Evolutionary conservation across 64 coral and sea anemone species (phyloP).

Genomic region (Stichodactyla mertensii): DNA sequence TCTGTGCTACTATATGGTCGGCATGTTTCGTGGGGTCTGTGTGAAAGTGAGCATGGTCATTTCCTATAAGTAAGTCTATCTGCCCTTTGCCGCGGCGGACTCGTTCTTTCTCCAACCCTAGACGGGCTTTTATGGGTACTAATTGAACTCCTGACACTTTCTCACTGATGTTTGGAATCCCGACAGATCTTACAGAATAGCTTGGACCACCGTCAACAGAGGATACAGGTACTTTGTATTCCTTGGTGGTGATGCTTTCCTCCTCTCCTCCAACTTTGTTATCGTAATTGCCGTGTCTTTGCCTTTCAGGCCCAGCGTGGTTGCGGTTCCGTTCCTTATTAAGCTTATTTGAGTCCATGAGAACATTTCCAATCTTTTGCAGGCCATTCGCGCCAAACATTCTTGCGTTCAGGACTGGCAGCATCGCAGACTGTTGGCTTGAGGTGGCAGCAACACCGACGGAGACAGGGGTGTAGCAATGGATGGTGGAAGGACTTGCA

Average conservation of each 20-base stretch:
- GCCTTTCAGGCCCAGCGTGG: slow-evolving; percentile 11
- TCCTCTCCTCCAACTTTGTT: slow-evolving; percentile 43
- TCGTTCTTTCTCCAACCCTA: slow-evolving; percentile 40
- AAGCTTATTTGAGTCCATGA: slow-evolving; percentile 28
- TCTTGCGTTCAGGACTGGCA: slow-evolving; percentile 16
- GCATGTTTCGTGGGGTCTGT: slow-evolving; percentile 22
- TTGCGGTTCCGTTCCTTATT: neutral
- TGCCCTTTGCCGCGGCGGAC: slow-evolving; percentile 22
- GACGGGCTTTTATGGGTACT: neutral
- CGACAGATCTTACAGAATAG: neutral
- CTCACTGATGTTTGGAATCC: too few species aligned
- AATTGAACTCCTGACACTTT: neutral
- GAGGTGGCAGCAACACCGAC: neutral
- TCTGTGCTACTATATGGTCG: neutral
- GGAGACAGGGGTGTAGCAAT: too few species aligned
- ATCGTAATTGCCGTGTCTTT: slow-evolving; percentile 37
- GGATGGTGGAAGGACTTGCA: too few species aligned
- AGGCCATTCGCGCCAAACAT: slow-evolving; percentile 16
- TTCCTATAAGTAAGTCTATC: slow-evolving; percentile 15
- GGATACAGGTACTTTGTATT: slow-evolving; percentile 13
- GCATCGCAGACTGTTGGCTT: neutral
- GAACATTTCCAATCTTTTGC: slow-evolving; percentile 11
- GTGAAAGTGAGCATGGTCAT: slow-evolving; percentile 31
- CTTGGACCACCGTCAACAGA: neutral
- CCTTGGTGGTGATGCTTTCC: slow-evolving; percentile 13